Evolutionary conservation across 2,113 vertebrate species (phyloP).

Genomic region (Promerops cafer): DNA sequence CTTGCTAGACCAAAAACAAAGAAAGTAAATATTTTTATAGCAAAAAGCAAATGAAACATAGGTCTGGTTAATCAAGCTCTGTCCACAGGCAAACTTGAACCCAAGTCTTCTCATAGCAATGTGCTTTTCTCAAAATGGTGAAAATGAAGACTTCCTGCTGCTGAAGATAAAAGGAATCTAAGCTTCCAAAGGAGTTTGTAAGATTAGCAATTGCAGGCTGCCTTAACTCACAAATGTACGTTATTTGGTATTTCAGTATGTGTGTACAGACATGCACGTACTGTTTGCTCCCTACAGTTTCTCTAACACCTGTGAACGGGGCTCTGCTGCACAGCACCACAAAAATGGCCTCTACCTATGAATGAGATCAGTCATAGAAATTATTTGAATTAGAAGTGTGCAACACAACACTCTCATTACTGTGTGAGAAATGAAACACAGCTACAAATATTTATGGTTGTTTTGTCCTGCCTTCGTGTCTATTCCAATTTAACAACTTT

Average conservation of each 20-base stretch:
- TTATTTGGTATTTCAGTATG: neutral
- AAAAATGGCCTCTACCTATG: neutral
- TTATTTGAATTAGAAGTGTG: neutral
- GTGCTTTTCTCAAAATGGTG: slow-evolving; percentile 11
- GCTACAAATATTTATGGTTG: neutral
- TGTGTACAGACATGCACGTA: slow-evolving; percentile 22
- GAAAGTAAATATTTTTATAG: slow-evolving; percentile 9
- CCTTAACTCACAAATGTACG: slow-evolving; percentile 62
- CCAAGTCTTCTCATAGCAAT: slow-evolving; percentile 18
- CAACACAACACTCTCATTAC: neutral
- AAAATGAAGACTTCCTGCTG: slow-evolving; percentile 30
- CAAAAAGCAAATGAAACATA: neutral
- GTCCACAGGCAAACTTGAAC: slow-evolving; percentile 47
- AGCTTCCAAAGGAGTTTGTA: slow-evolving; percentile 13
- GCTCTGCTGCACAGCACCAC: neutral
- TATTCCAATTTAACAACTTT: neutral
- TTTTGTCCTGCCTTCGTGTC: neutral
- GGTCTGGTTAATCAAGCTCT: slow-evolving; percentile 50
- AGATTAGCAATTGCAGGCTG: slow-evolving; percentile 54
- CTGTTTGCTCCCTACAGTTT: slow-evolving; percentile 58
- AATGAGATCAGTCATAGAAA: neutral
- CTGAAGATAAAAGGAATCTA: slow-evolving; percentile 28
- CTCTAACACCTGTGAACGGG: neutral
- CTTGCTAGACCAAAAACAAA: slow-evolving; percentile 49
- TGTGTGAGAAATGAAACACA: neutral